Base-by-base conservation (phyloP, 1,140 invertebrate species). In the Onthophagus taurus region DNA sequence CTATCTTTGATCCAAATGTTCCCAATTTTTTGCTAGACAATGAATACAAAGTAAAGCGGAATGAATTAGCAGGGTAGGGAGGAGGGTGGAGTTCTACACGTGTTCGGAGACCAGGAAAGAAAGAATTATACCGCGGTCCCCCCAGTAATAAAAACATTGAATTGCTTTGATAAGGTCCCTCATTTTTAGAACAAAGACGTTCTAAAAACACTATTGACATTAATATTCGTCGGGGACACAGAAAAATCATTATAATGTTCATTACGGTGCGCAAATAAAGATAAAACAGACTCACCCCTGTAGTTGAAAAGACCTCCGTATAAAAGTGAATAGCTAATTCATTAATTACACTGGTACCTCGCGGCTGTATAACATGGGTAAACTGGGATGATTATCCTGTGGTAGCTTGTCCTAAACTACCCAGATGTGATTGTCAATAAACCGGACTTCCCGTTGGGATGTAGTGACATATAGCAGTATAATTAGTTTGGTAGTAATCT, bases 241-340 rank as follows among this genome's bases (percentile, higher is more conserved):
- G 41, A 47, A 50, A 49, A 50, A 52, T 52, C 50, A 52, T 52
- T 49, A 52, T 52, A 49, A 46, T 41, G 42, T 49, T 50, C 51
- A 52, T 52, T 52, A 44, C 37, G 39, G 45, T n/a, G 38, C 41
- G 41, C 48, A 52, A 52, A 52, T 52, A 52, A 52, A 52, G 51
- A 52, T 52, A 52, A 50, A 52, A 49, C 51, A 52, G n/a, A n/a
- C n/a, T n/a, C n/a, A n/a, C n/a, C n/a, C n/a, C n/a, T n/a, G n/a
- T n/a, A n/a, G n/a, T n/a, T n/a, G n/a, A n/a, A n/a, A n/a, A n/a
- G n/a, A n/a, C n/a, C n/a, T n/a, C n/a, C n/a, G n/a, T n/a, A n/a
- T n/a, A n/a, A n/a, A n/a, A n/a, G n/a, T n/a, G n/a, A n/a, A n/a
- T n/a, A n/a, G n/a, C n/a, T n/a, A n/a, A n/a, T n/a, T n/a, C n/a